Evolutionary conservation across 2,113 vertebrate species (phyloP), one percentile per base, ranked within the genome.

Genomic region (Lophochroa leadbeateri): DNA sequence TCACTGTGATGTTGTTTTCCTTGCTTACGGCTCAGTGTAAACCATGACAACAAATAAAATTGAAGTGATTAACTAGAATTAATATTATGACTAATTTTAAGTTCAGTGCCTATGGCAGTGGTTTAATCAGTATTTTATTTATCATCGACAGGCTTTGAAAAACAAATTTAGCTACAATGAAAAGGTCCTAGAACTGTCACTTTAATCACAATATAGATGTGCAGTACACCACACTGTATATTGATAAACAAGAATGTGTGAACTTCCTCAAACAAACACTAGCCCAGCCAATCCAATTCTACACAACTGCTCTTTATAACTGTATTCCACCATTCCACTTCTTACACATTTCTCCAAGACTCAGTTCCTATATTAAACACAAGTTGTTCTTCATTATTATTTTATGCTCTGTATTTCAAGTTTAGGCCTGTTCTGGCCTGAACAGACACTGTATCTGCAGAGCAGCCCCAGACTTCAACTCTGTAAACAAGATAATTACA

Each of bases 41-140:
- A 88, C 46, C 1, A 0, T 89, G 74, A 86, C 41, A 78, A 91
- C n/a, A 95, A 82, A 92, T 57, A 82, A 95, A 90, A 93, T 6
- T 80, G 50, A 71, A n/a, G 17, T 78, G 70, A 90, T 97, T 83
- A 88, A 80, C 28, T 72, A 63, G 43, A 90, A 88, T 70, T 86
- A 91, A 71, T 75, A 80, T 64, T 90, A 82, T 37, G 10, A 93
- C 67, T 64, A 91, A 83, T 87, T 90, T 76, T 90, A 11, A 83
- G 55, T 43, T 88, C 60, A 75, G 18, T 55, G 75, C 64, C 57
- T 80, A 60, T 43, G 31, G 46, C 65, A 90, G 43, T 69, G 19
- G 31, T 25, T 78, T 96, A 89, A 94, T 91, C 52, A 79, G 79
- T 90, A 77, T 84, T 69, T 77, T 86, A 88, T 94, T 70, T 88